phyloP scores from a whole-genome alignment of 2,888 invertebrate genomes.

The Heteromurus nitidus region DNA sequence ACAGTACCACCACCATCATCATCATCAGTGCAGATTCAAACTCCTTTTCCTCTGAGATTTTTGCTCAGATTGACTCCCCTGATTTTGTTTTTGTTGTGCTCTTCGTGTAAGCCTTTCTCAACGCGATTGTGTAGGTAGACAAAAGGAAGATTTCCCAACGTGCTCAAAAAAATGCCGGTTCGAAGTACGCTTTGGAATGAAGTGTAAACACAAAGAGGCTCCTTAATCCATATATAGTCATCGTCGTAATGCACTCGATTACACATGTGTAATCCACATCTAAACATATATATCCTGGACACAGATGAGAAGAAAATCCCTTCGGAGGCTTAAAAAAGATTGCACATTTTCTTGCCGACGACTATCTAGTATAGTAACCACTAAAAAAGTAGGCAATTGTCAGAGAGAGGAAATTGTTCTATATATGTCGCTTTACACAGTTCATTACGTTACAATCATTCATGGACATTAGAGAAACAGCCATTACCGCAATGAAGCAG shows the following conservation, averaged over 20 bases:
- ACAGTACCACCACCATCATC: slow-evolving; percentile 37
- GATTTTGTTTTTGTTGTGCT: slow-evolving; percentile 59
- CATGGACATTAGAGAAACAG: slow-evolving; percentile 47
- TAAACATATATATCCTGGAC: neutral
- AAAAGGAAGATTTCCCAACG: neutral
- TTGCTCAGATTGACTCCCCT: slow-evolving; percentile 55
- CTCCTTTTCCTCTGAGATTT: slow-evolving; percentile 43
- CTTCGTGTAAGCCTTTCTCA: slow-evolving; percentile 13
- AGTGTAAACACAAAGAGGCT: slow-evolving; percentile 41
- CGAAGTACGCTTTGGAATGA: slow-evolving; percentile 17
- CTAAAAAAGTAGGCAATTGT: slow-evolving; percentile 39
- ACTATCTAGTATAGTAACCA: too few relatives aligned
- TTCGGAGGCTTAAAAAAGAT: slow-evolving; percentile 24
- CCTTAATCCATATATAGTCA: slow-evolving; percentile 1
- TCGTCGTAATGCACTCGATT: slow-evolving; percentile 34
- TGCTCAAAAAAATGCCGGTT: neutral
- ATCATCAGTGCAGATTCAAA: slow-evolving; percentile 21
- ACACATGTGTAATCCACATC: slow-evolving; percentile 38
- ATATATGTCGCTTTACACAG: slow-evolving; percentile 50
- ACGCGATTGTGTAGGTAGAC: slow-evolving; percentile 4
- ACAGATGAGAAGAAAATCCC: neutral
- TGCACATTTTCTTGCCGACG: slow-evolving; percentile 31
- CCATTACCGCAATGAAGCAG: slow-evolving; percentile 51
- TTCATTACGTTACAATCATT: slow-evolving; percentile 58
- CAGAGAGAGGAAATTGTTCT: slow-evolving; percentile 57